Base-by-base conservation (phyloP, 2,797 vertebrate species). In the Hemitrygon akajei region DNA sequence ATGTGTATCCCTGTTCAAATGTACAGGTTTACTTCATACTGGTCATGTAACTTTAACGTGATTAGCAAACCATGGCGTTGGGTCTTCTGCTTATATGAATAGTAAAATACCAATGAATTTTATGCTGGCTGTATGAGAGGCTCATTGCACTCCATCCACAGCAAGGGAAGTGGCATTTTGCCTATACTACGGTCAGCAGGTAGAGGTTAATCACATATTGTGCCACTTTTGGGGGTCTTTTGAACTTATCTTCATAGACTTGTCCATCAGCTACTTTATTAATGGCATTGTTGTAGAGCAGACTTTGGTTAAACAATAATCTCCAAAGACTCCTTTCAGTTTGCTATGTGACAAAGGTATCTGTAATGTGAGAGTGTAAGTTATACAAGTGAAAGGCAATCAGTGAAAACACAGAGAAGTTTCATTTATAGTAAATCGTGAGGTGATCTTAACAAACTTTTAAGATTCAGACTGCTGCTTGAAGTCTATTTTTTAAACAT, bases 231-330 rank as follows among this genome's bases (percentile, higher is more conserved):
- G 3, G 22, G 71, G 22, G 71, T 22, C 20, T 75, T 75, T 75
- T 75, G 71, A 75, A 75, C 27, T 75, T 75, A 25, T 5, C 25
- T 73, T 75, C 71, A 75, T 75, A 75, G 91, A 18, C 71, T 93
- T 25, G 14, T 76, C 30, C 11, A 76, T 93, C 37, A 76, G 22
- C 91, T 12, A 76, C 40, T 75, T 76, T 93, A 93, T 93, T 75
- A 76, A 40, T 76, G 25, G 69, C 91, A 93, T 93, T 93, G 71
- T 93, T 76, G 47, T 58, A 58, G 71, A 18, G 71, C 91, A 93
- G 71, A 76, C 91, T 76, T 25, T 93, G 47, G 91, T 76, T 93
- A 93, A 93, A 93, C 69, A 75, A 40, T 93, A 93, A 93, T 93
- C 91, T 58, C 69, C 91, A 76, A 47, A 76, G 91, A 93, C 91